Conservation (phyloP, 2,888 invertebrate species). For the Ornithoptera priamus region DNA sequence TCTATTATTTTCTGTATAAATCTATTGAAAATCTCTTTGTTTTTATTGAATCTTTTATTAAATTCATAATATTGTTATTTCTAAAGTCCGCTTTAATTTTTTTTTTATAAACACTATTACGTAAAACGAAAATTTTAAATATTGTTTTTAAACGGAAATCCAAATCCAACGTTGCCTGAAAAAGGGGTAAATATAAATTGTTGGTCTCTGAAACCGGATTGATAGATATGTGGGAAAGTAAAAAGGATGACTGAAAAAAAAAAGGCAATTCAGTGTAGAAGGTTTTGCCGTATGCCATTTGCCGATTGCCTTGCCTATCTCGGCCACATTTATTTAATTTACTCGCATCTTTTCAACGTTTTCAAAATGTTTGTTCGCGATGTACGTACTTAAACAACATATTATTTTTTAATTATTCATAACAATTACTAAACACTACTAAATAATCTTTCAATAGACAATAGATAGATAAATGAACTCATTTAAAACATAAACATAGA, state of each 20-base stretch:
- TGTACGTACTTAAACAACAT: neutral
- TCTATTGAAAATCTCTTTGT: no score
- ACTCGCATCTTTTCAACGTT: neutral
- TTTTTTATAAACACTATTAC: neutral
- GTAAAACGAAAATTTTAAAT: neutral
- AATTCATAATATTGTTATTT: no score
- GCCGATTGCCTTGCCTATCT: conserved; percentile 2
- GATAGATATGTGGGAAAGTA: conserved; percentile 7
- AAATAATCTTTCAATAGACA: no score
- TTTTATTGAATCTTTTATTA: no score
- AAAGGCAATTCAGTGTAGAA: conserved; percentile 5
- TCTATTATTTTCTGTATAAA: no score
- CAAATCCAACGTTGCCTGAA: neutral
- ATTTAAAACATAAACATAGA: no score
- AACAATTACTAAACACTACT: no score
- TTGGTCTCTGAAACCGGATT: conserved; percentile 2
- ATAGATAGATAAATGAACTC: no score
- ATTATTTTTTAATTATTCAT: neutral
- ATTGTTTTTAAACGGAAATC: neutral
- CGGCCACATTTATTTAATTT: conserved; percentile 3
- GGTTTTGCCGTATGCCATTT: conserved; percentile 8
- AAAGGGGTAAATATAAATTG: conserved; percentile 8
- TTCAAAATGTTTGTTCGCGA: neutral
- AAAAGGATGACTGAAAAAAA: conserved; percentile 6
- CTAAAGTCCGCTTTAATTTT: no score